A percentile compares a stretch with the other conserved stretches of the same genome.
Evolutionary conservation across 1,140 invertebrate genomes (phyloP).

Genomic region (Scaptodrosophila lebanonensis): DNA sequence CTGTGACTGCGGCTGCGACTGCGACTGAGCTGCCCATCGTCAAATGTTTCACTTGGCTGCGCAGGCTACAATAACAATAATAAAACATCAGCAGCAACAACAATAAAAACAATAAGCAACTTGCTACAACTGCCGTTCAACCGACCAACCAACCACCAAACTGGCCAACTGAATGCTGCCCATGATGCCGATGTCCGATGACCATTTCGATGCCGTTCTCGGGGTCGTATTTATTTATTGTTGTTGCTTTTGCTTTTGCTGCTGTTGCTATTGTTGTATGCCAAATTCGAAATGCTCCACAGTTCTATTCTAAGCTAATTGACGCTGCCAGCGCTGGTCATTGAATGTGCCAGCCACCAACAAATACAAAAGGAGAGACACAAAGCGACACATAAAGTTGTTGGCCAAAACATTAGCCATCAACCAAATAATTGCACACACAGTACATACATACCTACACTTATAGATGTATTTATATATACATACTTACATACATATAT

Average conservation of each 20-base stretch:
- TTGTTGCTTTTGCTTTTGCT: slow-evolving; percentile 4
- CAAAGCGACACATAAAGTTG: too few species aligned
- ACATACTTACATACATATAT: too few species aligned
- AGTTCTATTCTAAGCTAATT: slow-evolving; percentile 57
- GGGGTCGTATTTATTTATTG: slow-evolving; percentile 23
- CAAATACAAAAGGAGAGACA: background rate
- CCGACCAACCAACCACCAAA: too few species aligned
- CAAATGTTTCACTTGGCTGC: slow-evolving; percentile 66
- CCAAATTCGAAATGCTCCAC: slow-evolving; percentile 23
- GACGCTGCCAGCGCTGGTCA: slow-evolving; percentile 6
- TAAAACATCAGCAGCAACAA: slow-evolving; percentile 7
- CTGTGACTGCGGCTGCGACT: slow-evolving; percentile 19
- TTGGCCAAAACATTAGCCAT: too few species aligned
- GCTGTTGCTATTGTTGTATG: slow-evolving; percentile 15
- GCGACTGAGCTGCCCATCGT: slow-evolving; percentile 12
- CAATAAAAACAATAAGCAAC: slow-evolving; percentile 19
- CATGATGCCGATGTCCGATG: too few species aligned
- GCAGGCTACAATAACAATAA: slow-evolving; percentile 49
- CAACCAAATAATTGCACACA: too few species aligned
- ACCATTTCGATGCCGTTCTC: slow-evolving; percentile 21
- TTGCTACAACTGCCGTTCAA: too few species aligned
- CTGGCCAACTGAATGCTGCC: too few species aligned
- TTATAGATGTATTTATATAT: too few species aligned
- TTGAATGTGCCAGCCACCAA: background rate
- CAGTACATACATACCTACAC: too few species aligned